phyloP scores from a whole-genome alignment of 2,888 invertebrate genomes.

The Acleris laterana region DNA sequence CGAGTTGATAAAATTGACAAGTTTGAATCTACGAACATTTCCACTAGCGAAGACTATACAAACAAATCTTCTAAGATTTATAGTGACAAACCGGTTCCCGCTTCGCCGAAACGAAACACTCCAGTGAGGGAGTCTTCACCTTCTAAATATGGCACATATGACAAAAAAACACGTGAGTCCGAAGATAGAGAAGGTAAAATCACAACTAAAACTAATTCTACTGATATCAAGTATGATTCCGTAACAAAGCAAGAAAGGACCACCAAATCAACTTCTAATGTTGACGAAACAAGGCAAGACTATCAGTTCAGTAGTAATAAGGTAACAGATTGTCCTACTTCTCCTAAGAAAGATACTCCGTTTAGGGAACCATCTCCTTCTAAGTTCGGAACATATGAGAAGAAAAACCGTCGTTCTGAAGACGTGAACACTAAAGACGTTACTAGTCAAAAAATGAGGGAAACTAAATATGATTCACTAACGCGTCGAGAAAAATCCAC shows the following conservation, averaged over 20 bases:
- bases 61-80: constrained; percentile 16
- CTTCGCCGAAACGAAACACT: constrained; percentile 21
- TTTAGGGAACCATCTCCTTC: constrained; percentile 41
- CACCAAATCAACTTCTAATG: constrained; percentile 10
- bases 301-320: constrained; percentile 1
- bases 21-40: constrained; percentile 13
- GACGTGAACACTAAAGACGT: constrained; percentile 35
- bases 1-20: constrained; percentile 41
- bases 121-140: constrained; percentile 47
- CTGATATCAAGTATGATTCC: constrained; percentile 37
- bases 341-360: constrained; percentile 34
- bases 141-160: constrained; percentile 52
- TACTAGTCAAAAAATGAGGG: constrained; percentile 44
- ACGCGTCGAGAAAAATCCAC: constrained; percentile 46
- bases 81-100: constrained; percentile 14
- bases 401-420: constrained; percentile 44
- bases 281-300: constrained; percentile 8
- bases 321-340: constrained; percentile 17
- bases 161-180: constrained; percentile 47
- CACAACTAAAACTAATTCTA: constrained; percentile 15
- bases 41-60: constrained; percentile 6
- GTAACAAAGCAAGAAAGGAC: constrained; percentile 29
- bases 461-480: constrained; percentile 47
- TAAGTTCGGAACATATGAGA: constrained; percentile 53
- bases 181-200: constrained; percentile 37